These are phyloP conservation scores for Helogale parvula DNA, from an alignment of 2,113 vertebrate species.

Conservation along the genomic window DNA sequence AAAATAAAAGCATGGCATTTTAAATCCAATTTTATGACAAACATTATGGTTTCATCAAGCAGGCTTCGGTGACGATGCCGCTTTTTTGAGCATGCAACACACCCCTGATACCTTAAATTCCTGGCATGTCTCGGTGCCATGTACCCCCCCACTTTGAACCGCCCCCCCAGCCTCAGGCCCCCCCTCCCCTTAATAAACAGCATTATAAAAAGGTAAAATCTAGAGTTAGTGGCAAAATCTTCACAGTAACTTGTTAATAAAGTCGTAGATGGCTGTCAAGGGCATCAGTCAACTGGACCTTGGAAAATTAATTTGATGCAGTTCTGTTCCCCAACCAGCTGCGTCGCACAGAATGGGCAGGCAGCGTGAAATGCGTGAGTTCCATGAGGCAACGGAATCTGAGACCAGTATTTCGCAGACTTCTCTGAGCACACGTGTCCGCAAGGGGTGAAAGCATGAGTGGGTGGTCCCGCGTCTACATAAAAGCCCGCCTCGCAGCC, in stretches of 20 bases:
- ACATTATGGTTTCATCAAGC: constrained; percentile 77
- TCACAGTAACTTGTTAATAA: constrained; percentile 89
- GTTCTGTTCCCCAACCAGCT: constrained; percentile 93
- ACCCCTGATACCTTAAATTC: constrained; percentile 71
- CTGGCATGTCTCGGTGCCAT: constrained; percentile 66
- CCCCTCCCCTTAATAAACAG: constrained; percentile 68
- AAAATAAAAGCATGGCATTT: constrained; percentile 83
- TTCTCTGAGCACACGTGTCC: constrained; percentile 99
- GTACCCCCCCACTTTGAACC: constrained; percentile 14
- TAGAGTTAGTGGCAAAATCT: constrained; percentile 89
- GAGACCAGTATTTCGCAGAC: constrained; percentile 96
- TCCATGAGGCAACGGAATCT: constrained; percentile 97
- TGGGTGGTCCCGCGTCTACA: constrained; percentile 96
- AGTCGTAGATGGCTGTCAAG: constrained; percentile 61
- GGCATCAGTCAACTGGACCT: constrained; percentile 94
- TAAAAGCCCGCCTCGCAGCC: constrained; percentile 98
- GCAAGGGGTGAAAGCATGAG: constrained; percentile 95
- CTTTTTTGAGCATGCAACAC: constrained; percentile 78
- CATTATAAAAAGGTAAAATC: constrained; percentile 84
- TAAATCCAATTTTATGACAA: constrained; percentile 73
- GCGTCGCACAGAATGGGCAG: constrained; percentile 97
- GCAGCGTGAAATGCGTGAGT: constrained; percentile 98
- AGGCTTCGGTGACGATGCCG: constrained; percentile 75
- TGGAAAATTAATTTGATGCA: constrained; percentile 98
- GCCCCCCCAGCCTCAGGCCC: background rate